These are phyloP conservation scores for Lepus townsendii DNA, from an alignment of 2,797 vertebrate species.

Conservation along the genomic window DNA sequence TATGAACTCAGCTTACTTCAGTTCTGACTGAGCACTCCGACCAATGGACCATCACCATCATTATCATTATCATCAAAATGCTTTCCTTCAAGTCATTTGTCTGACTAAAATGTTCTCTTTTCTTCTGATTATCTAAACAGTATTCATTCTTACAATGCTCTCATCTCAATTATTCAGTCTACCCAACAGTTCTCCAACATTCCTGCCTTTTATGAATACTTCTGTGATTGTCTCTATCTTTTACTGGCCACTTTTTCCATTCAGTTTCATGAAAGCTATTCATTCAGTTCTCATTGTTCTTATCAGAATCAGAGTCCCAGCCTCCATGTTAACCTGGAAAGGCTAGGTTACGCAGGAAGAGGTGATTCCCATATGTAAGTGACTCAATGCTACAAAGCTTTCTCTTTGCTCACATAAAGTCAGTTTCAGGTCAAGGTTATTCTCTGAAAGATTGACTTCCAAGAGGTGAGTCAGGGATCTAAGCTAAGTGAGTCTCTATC, in stretches of 20 bases:
- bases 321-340: background rate
- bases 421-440: background rate
- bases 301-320: background rate
- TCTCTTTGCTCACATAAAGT: background rate
- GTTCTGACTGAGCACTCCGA: background rate
- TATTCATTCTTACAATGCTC: background rate
- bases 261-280: background rate
- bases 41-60: rapidly evolving
- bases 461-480: background rate
- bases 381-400: background rate
- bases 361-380: background rate
- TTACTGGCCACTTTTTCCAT: background rate
- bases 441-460: background rate
- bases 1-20: background rate
- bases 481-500: background rate
- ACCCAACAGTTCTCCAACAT: background rate
- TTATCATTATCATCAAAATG: background rate
- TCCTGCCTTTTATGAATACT: background rate
- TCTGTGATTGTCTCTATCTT: background rate
- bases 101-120: background rate
- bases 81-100: slow-evolving; percentile 12
- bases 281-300: background rate
- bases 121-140: background rate
- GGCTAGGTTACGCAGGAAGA: background rate
- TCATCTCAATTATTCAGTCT: background rate